phyloP scores from a whole-genome alignment of 2,888 invertebrate species.

The Rotaria macrura region DNA sequence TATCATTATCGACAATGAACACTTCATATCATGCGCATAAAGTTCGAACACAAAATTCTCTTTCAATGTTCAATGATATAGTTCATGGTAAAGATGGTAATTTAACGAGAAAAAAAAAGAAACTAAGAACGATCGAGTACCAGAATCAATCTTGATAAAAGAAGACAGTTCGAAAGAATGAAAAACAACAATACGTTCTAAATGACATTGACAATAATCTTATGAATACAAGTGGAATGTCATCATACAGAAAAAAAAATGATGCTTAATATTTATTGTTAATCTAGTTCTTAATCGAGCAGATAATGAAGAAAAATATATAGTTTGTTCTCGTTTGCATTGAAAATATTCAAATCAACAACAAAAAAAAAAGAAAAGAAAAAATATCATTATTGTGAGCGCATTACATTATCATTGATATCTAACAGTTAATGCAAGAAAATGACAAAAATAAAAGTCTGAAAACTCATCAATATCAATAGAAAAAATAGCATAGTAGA shows the following conservation, averaged over 20 bases:
- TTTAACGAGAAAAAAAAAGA: no score
- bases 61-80: not conserved
- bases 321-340: no score
- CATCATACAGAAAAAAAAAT: not conserved
- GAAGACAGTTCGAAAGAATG: not conserved
- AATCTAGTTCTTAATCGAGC: not conserved
- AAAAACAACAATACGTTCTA: not conserved
- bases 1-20: not conserved
- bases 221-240: no score
- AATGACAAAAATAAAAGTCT: not conserved
- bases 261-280: not conserved
- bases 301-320: not conserved
- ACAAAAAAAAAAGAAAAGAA: no score
- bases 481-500: not conserved
- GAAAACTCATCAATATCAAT: not conserved
- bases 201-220: not conserved
- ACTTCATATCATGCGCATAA: not conserved
- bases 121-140: not conserved
- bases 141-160: not conserved
- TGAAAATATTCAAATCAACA: no score
- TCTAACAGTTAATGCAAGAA: no score
- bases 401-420: no score
- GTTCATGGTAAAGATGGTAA: not conserved
- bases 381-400: no score
- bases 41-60: not conserved